Evolutionary conservation across 2,113 vertebrate genomes (phyloP).

Genomic region (Trichechus manatus): DNA sequence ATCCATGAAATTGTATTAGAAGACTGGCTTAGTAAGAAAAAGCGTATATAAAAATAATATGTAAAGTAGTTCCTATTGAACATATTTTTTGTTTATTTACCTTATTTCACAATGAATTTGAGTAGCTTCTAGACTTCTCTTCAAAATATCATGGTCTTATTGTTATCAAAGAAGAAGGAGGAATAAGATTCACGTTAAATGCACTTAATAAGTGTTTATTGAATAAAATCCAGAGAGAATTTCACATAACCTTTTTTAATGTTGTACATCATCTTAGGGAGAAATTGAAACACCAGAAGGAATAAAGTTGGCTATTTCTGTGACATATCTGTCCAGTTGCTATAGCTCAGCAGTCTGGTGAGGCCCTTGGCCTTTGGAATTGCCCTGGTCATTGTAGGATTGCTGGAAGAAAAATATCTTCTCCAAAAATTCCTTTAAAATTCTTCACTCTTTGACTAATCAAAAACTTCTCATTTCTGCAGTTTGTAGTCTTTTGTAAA

Average conservation of each 20-base stretch:
- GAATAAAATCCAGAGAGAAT: neutral
- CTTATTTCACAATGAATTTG: conserved; percentile 43
- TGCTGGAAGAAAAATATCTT: neutral
- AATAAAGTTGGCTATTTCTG: neutral
- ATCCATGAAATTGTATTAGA: conserved; percentile 16
- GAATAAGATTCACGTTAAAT: neutral
- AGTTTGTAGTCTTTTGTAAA: neutral
- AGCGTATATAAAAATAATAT: neutral
- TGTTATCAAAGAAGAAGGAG: neutral
- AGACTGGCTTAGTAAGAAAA: no score
- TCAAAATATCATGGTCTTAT: neutral
- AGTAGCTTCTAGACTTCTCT: neutral
- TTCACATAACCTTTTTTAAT: neutral
- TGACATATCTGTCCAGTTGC: neutral
- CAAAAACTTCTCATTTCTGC: neutral
- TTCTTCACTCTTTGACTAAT: neutral
- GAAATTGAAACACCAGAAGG: conserved; percentile 16
- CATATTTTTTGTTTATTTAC: neutral
- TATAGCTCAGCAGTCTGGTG: neutral
- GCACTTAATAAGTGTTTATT: neutral
- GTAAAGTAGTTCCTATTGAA: neutral
- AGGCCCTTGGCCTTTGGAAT: neutral
- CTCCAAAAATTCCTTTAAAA: neutral
- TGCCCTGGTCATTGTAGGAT: neutral
- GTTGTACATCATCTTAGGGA: conserved; percentile 1